Conservation (phyloP, 2,888 invertebrate genomes). For the Morpho deidamia region DNA sequence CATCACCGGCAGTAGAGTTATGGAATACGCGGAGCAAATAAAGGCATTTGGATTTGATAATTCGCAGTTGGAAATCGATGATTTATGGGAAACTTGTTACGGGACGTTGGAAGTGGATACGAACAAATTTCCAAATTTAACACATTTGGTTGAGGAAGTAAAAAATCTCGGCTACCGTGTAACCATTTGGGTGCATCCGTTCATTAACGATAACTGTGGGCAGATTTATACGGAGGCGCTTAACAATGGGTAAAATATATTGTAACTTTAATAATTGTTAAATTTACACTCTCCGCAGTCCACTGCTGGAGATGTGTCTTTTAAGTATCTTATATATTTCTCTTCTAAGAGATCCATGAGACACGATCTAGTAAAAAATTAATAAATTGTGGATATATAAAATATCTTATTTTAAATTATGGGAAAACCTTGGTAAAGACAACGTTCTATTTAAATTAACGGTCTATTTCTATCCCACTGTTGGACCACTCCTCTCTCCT, state of each 20-base stretch:
- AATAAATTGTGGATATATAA: too few species aligned
- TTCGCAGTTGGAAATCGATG: slow-evolving; percentile 91
- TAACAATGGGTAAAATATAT: slow-evolving; percentile 64
- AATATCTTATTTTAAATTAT: too few species aligned
- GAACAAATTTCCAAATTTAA: slow-evolving; percentile 84
- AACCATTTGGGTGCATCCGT: slow-evolving; percentile 92
- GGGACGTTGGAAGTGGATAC: slow-evolving; percentile 86
- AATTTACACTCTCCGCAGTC: too few species aligned
- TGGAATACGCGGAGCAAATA: slow-evolving; percentile 83
- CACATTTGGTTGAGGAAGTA: slow-evolving; percentile 77
- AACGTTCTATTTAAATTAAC: too few species aligned
- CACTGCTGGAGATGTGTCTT: too few species aligned
- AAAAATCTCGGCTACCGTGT: slow-evolving; percentile 83
- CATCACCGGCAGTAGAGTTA: slow-evolving; percentile 80
- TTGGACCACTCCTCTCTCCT: too few species aligned
- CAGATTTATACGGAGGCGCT: slow-evolving; percentile 78
- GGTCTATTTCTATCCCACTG: too few species aligned
- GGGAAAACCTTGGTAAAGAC: too few species aligned
- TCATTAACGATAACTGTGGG: slow-evolving; percentile 85
- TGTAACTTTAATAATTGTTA: background rate
- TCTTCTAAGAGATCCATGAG: too few species aligned
- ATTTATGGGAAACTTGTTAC: slow-evolving; percentile 91
- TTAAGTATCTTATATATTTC: too few species aligned
- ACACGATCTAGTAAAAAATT: too few species aligned
- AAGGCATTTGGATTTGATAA: slow-evolving; percentile 79